Conservation (phyloP, 2,797 vertebrate genomes). For the Aphelocoma californica region DNA sequence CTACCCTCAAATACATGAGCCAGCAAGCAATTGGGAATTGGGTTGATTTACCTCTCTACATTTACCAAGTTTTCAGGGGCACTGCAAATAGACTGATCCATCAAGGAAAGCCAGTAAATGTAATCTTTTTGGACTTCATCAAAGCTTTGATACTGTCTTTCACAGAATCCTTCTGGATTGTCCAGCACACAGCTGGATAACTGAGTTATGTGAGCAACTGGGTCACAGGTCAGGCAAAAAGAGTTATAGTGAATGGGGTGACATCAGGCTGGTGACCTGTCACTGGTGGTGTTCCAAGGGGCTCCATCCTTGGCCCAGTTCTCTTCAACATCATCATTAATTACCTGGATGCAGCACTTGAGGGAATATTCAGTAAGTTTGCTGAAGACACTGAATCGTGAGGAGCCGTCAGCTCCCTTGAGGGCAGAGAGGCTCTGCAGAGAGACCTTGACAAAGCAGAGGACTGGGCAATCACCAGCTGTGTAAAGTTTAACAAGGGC, state of each 20-base stretch:
- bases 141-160: neutral
- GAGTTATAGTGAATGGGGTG: neutral
- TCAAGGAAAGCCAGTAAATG: neutral
- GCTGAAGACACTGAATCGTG: neutral
- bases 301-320: neutral
- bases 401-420: rapidly evolving
- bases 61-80: neutral
- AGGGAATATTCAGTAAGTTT: neutral
- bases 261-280: neutral
- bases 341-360: rapidly evolving
- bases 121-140: neutral
- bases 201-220: neutral
- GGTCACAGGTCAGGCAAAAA: neutral
- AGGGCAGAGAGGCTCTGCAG: neutral
- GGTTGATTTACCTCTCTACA: neutral
- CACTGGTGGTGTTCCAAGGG: neutral
- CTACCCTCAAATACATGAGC: neutral
- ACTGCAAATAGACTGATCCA: neutral
- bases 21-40: neutral
- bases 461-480: neutral
- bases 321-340: neutral
- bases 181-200: neutral
- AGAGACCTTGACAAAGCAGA: neutral
- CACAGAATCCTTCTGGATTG: neutral
- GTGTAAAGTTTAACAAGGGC: neutral